A percentile compares a stretch with the other conserved stretches of the same genome.
Evolutionary conservation across 2,888 invertebrate species (phyloP).

Genomic region (Gymnosoma rotundatum): DNA sequence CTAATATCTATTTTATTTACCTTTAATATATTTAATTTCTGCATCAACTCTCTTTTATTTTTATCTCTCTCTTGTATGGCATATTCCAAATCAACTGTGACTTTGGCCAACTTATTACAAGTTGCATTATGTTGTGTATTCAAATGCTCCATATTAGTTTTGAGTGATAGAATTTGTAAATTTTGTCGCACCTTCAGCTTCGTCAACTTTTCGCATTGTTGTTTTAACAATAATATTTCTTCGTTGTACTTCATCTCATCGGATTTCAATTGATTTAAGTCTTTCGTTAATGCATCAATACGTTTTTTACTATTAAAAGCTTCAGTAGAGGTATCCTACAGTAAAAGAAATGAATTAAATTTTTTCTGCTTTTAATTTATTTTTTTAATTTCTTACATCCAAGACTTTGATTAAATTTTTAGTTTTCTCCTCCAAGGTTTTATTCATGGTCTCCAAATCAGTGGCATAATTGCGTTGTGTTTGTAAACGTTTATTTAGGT

Average conservation of each 20-base stretch:
- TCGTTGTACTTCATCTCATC: constrained; percentile 78
- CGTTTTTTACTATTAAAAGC: constrained; percentile 79
- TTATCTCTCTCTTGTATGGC: constrained; percentile 79
- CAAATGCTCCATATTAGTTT: constrained; percentile 79
- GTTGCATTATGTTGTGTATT: constrained; percentile 79
- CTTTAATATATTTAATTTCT: constrained; percentile 79
- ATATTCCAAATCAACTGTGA: constrained; percentile 79
- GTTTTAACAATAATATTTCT: constrained; percentile 75
- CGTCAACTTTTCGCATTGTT: constrained; percentile 76
- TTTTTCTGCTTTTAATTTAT: neutral
- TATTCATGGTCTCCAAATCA: constrained; percentile 80
- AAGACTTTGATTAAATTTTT: constrained; percentile 79
- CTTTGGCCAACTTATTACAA: constrained; percentile 80
- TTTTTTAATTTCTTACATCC: constrained; percentile 75
- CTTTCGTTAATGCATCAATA: constrained; percentile 77
- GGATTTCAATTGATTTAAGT: constrained; percentile 75
- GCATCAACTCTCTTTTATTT: constrained; percentile 77
- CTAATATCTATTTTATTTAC: constrained; percentile 62
- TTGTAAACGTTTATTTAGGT: constrained; percentile 79
- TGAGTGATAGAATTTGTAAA: constrained; percentile 80
- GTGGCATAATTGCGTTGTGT: constrained; percentile 79
- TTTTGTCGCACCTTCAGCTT: constrained; percentile 81
- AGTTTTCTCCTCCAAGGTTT: constrained; percentile 79
- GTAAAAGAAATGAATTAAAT: neutral
- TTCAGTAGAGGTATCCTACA: constrained; percentile 81